phyloP scores from a whole-genome alignment of 2,113 vertebrate species.

The Haemorhous mexicanus region DNA sequence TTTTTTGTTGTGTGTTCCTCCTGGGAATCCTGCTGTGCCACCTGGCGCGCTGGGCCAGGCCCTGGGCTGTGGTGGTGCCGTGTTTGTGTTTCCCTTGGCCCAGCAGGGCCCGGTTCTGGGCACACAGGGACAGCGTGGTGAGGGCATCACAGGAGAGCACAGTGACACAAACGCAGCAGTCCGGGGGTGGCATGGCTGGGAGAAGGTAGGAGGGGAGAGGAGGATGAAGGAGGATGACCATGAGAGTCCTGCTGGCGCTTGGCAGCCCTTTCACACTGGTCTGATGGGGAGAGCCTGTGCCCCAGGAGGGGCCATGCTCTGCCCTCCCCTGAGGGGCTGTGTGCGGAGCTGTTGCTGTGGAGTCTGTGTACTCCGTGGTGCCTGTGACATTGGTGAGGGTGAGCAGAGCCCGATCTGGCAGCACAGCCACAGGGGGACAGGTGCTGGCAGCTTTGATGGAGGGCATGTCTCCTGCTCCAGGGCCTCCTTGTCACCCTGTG shows the following conservation, averaged over 20 bases:
- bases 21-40: background rate
- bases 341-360: background rate
- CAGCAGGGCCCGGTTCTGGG: background rate
- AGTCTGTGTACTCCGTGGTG: fast-evolving
- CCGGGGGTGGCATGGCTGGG: fast-evolving
- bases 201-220: background rate
- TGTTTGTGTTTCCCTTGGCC: no score
- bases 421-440: fast-evolving
- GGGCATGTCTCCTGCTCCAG: fast-evolving
- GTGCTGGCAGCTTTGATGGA: background rate
- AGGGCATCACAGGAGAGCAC: background rate
- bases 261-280: background rate
- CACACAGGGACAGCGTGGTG: background rate
- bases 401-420: background rate
- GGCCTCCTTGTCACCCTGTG: background rate
- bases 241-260: fast-evolving
- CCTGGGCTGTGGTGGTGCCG: fast-evolving
- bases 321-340: background rate
- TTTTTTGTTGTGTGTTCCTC: background rate
- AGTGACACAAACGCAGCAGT: no score
- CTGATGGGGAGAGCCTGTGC: fast-evolving
- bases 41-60: fast-evolving
- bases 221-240: fast-evolving
- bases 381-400: background rate
- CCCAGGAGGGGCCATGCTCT: fast-evolving